phyloP scores from a whole-genome alignment of 2,888 invertebrate genomes.

The Ramazzottius varieornatus region DNA sequence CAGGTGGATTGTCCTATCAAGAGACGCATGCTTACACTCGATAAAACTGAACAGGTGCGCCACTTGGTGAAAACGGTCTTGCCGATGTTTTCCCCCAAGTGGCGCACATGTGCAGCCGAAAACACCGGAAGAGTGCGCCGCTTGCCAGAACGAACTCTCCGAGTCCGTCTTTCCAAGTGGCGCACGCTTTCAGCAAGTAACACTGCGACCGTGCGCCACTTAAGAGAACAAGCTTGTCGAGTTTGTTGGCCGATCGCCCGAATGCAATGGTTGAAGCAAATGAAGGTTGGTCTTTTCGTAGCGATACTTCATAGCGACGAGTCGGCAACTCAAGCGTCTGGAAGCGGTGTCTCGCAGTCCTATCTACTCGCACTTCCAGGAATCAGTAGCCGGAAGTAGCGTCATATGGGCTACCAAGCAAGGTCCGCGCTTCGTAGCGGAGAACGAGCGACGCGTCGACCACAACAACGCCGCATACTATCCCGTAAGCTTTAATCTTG shows the following conservation, averaged over 20 bases:
- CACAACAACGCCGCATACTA: constrained; percentile 22
- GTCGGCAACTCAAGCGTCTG: constrained; percentile 26
- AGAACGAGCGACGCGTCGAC: constrained; percentile 27
- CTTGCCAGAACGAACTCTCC: too few relatives aligned
- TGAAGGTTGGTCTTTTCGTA: constrained; percentile 13
- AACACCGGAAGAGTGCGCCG: too few relatives aligned
- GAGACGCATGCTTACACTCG: too few relatives aligned
- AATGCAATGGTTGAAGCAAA: not conserved
- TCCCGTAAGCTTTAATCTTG: constrained; percentile 37
- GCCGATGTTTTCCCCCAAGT: not conserved
- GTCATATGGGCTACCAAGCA: constrained; percentile 13
- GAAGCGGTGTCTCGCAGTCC: constrained; percentile 81
- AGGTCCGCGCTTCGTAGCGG: constrained; percentile 26
- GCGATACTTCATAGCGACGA: constrained; percentile 26
- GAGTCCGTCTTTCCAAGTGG: too few relatives aligned
- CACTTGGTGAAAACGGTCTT: too few relatives aligned
- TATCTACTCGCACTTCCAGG: constrained; percentile 84
- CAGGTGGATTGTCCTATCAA: too few relatives aligned
- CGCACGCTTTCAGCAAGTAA: too few relatives aligned
- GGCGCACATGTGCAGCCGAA: too few relatives aligned
- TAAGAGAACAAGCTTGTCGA: too few relatives aligned
- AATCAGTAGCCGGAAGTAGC: constrained; percentile 46
- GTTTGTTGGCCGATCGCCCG: not conserved
- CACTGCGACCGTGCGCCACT: too few relatives aligned
- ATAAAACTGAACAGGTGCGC: too few relatives aligned